Conservation (phyloP, 2,888 invertebrate genomes). For the Scaeva pyrastri region DNA sequence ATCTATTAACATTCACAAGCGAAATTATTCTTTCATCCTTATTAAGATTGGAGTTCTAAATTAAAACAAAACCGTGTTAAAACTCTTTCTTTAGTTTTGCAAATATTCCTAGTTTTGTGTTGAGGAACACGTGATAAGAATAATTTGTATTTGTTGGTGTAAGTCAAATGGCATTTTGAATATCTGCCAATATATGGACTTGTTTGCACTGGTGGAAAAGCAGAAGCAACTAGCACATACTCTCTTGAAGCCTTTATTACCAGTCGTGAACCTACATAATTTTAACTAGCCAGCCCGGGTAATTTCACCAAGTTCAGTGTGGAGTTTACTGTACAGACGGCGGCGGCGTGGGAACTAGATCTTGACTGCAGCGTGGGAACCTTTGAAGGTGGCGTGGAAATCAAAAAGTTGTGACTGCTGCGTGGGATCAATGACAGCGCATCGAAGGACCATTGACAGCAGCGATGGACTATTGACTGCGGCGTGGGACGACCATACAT, state of each 20-base stretch:
- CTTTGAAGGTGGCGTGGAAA: slow-evolving; percentile 24
- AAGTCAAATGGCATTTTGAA: slow-evolving; percentile 15
- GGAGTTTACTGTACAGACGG: slow-evolving; percentile 29
- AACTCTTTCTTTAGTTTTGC: slow-evolving; percentile 13
- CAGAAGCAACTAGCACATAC: slow-evolving; percentile 29
- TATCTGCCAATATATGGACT: slow-evolving; percentile 14
- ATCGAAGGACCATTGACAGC: slow-evolving; percentile 38
- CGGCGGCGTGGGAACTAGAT: slow-evolving; percentile 56
- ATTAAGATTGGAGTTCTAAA: slow-evolving; percentile 4
- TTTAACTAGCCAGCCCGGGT: slow-evolving; percentile 1
- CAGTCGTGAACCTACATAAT: neutral
- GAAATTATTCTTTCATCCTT: slow-evolving; percentile 49
- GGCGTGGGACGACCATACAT: slow-evolving; percentile 33
- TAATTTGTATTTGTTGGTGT: neutral
- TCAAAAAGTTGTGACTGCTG: slow-evolving; percentile 31
- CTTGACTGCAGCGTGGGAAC: slow-evolving; percentile 45
- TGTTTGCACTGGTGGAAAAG: slow-evolving; percentile 41
- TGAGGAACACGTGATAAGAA: neutral
- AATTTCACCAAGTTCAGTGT: slow-evolving; percentile 16
- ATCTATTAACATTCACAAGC: slow-evolving; percentile 40
- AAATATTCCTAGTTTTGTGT: slow-evolving; percentile 20
- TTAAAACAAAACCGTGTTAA: neutral
- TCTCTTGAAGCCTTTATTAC: neutral
- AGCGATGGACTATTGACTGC: slow-evolving; percentile 34
- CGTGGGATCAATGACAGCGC: slow-evolving; percentile 44